These are phyloP conservation scores for Papilio protenor DNA, from an alignment of 2,888 invertebrate genomes.

Conservation along the genomic window DNA sequence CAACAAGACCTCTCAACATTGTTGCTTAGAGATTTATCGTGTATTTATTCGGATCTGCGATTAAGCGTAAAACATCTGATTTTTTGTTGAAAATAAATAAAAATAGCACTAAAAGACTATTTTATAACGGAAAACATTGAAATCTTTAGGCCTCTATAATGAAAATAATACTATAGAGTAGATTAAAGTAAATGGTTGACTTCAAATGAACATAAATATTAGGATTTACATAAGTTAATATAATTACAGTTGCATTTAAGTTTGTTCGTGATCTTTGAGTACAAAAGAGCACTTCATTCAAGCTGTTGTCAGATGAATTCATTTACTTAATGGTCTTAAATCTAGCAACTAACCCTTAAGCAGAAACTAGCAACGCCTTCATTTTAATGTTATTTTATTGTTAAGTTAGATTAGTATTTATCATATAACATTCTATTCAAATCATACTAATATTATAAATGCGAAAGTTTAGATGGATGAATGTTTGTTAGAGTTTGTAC, in stretches of 20 bases:
- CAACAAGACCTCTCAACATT: constrained; percentile 28
- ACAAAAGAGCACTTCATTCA: constrained; percentile 26
- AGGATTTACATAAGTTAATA: background rate
- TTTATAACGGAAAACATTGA: background rate
- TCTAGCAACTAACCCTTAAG: constrained; percentile 14
- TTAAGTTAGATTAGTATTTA: background rate
- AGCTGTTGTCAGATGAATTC: constrained; percentile 26
- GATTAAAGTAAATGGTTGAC: too few species aligned
- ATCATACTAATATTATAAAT: too few species aligned
- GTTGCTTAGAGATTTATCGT: constrained; percentile 27
- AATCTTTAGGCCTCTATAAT: background rate
- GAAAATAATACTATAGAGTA: too few species aligned
- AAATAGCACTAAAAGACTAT: background rate
- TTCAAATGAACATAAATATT: background rate
- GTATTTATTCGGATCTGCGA: constrained; percentile 26
- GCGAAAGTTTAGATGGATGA: too few species aligned
- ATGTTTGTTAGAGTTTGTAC: too few species aligned
- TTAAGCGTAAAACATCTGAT: background rate
- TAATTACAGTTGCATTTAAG: constrained; percentile 18
- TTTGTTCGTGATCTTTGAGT: constrained; percentile 1
- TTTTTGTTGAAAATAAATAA: background rate
- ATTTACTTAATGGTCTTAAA: constrained; percentile 11
- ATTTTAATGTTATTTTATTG: background rate
- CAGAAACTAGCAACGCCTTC: background rate
- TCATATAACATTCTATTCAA: background rate